A percentile compares a stretch with the other conserved stretches of the same genome.
Evolutionary conservation across 1,140 invertebrate genomes (phyloP).

Genomic region (Odontomachus brunneus): DNA sequence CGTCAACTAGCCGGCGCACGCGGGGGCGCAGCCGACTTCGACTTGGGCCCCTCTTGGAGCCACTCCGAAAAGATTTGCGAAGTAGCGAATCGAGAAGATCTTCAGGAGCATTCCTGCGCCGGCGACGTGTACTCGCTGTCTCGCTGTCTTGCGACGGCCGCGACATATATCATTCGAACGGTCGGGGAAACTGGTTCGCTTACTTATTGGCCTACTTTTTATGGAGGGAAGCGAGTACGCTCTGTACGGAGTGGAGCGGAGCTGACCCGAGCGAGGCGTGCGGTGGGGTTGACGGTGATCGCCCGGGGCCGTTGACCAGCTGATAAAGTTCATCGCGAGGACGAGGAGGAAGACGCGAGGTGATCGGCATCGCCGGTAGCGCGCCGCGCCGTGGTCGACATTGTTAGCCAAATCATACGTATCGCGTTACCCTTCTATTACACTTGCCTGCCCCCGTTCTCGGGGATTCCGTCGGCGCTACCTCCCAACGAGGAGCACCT

Average conservation of each 20-base stretch:
- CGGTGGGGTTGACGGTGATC: constrained; percentile 18
- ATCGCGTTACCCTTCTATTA: constrained; percentile 15
- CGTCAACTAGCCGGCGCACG: too few species aligned
- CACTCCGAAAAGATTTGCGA: background rate
- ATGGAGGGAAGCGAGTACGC: constrained; percentile 24
- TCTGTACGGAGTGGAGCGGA: constrained; percentile 17
- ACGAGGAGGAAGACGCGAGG: too few species aligned
- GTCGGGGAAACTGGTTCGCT: constrained; percentile 74
- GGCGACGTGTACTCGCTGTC: constrained; percentile 40
- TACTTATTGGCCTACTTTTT: constrained; percentile 80
- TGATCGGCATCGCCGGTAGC: background rate
- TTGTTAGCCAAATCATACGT: constrained; percentile 47
- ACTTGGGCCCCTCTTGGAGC: background rate
- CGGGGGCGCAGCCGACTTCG: background rate
- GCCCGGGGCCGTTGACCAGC: constrained; percentile 64
- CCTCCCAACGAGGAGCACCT: background rate
- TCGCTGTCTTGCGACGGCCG: background rate
- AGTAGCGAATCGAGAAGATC: constrained; percentile 6
- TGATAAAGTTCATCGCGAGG: constrained; percentile 54
- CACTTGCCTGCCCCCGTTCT: background rate
- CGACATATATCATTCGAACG: constrained; percentile 71
- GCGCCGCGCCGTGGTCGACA: background rate
- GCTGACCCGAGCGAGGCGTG: background rate
- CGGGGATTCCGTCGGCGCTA: background rate
- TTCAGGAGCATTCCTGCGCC: constrained; percentile 22